phyloP scores from a whole-genome alignment of 2,113 vertebrate species.

The Lagopus leucura region DNA sequence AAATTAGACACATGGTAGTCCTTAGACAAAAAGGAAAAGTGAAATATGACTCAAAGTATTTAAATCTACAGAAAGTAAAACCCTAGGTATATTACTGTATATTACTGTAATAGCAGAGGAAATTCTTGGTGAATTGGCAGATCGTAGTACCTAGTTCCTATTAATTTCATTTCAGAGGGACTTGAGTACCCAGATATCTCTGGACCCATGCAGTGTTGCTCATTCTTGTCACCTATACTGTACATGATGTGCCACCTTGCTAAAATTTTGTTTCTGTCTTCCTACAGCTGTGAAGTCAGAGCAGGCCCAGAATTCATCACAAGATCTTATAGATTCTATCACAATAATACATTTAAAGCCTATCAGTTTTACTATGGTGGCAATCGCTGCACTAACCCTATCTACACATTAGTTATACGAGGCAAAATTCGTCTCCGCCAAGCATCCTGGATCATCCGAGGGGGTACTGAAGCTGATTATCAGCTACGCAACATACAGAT shows the following conservation, averaged over 20 bases:
- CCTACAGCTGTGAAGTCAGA: slow-evolving; percentile 91
- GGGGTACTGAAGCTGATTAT: slow-evolving; percentile 94
- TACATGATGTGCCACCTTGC: neutral
- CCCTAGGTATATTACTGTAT: neutral
- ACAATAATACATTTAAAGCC: slow-evolving; percentile 91
- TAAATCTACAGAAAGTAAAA: neutral
- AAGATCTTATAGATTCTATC: slow-evolving; percentile 92
- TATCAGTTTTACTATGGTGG: slow-evolving; percentile 88
- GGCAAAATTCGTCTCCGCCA: slow-evolving; percentile 91
- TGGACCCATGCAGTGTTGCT: neutral
- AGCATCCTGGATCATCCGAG: slow-evolving; percentile 95
- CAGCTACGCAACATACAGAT: slow-evolving; percentile 87
- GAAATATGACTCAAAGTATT: neutral
- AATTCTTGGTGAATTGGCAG: neutral
- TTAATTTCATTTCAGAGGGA: neutral
- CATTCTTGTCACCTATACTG: neutral
- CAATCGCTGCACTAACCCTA: slow-evolving; percentile 85
- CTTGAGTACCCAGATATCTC: neutral
- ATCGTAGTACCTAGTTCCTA: neutral
- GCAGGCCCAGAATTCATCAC: slow-evolving; percentile 95
- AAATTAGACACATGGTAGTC: neutral
- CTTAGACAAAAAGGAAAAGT: neutral
- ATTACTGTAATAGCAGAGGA: neutral
- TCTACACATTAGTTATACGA: slow-evolving; percentile 84
- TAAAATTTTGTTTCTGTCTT: slow-evolving; percentile 9